Base-by-base conservation (phyloP, 2,888 invertebrate species). In the Apamea epomidion region DNA sequence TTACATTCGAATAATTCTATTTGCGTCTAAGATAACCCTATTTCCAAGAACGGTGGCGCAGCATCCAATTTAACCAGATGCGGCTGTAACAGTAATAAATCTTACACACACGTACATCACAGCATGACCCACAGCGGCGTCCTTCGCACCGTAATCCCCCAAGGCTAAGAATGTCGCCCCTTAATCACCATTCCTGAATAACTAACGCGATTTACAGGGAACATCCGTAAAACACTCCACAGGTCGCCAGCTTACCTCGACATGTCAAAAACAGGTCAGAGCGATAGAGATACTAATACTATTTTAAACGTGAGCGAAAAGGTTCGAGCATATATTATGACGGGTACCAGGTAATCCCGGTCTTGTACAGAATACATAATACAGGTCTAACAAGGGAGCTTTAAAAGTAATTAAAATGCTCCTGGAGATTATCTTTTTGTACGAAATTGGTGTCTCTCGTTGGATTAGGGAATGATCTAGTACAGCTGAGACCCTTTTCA, bases 331-430 rank as follows among this genome's bases (percentile, higher is more conserved):
- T 78, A 77, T 85, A 88, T 86, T 84, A 84, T 88, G 85, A 76
- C 81, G 78, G 81, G 78, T 81, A 76, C 81, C 88, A 90, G 88
- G 91, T 92, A 92, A 92, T 90, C 91, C 90, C 74, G 76, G 87
- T 83, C 87, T 90, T 85, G 88, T 89, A 76, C 88, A 85, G 90
- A 92, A 92, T 91, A 92, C 88, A 89, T 91, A 92, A 91, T 91
- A 91, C 89, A 90, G 88, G 85, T 89, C 83, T 81, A 88, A 88
- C 87, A 87, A 85, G 81, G 77, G 82, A 78, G 89, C 90, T 88
- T 85, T 85, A 83, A 87, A 86, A 89, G 87, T 89, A 90, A 89
- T 89, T 90, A 89, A 88, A 89, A 87, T 89, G 73, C 85, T 87
- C 69, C 78, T 86, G 76, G 51, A 85, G 76, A 85, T 88, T 87